phyloP scores from a whole-genome alignment of 2,113 vertebrate species.

The Leucopsar rothschildi region DNA sequence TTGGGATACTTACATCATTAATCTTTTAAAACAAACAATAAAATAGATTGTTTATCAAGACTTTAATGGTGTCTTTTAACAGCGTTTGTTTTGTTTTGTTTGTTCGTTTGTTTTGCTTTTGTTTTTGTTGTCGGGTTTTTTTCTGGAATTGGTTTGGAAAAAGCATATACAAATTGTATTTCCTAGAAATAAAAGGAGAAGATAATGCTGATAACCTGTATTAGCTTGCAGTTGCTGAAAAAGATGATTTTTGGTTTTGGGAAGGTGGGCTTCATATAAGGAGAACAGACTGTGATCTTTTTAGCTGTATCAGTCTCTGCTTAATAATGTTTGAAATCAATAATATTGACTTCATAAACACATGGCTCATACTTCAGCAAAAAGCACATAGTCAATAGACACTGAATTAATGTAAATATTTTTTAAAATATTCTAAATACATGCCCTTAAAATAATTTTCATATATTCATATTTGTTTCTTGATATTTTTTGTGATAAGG shows the following conservation, averaged over 20 bases:
- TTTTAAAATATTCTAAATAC: neutral
- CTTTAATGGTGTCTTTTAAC: neutral
- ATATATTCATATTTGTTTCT: neutral
- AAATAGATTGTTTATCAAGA: neutral
- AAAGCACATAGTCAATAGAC: neutral
- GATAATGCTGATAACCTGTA: neutral
- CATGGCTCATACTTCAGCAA: neutral
- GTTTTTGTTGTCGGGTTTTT: neutral
- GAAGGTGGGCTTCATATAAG: neutral
- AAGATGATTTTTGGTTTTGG: neutral
- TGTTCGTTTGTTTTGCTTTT: too few species aligned
- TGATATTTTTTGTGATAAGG: neutral
- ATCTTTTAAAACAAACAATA: neutral
- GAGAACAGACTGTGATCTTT: neutral
- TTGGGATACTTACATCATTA: neutral
- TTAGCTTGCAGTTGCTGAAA: neutral
- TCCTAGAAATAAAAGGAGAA: neutral
- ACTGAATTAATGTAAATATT: neutral
- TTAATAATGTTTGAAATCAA: neutral
- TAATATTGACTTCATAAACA: neutral
- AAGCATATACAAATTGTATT: neutral
- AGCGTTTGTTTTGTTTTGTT: too few species aligned
- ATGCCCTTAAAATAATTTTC: neutral
- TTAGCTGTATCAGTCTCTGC: neutral
- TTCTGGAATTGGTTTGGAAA: neutral